Evolutionary conservation across 2,113 vertebrate species (phyloP), one percentile per base, ranked within the genome.

Genomic region (Menidia beryllina): DNA sequence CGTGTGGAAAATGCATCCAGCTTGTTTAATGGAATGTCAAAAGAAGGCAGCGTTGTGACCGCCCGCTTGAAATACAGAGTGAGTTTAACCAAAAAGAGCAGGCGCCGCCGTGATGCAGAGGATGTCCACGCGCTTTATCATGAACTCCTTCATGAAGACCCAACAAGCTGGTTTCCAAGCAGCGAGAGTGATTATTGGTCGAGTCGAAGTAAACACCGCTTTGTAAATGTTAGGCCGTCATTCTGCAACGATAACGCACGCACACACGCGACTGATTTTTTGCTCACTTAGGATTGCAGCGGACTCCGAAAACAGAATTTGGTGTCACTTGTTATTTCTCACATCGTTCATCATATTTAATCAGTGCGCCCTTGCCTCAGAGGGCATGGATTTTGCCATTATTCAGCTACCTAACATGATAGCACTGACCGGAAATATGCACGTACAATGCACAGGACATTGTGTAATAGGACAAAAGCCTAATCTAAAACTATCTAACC

Each of bases 1-100:
- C 34, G 24, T 8, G 51, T 75, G 65, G 61, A 86, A 79, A 74
- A 81, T 75, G 77, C 86, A 79, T 64, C 64, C 77, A 85, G 76
- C 79, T 63, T 63, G 72, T 90, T 90, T 91, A 91, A 91, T 90
- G 77, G 85, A 85, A 87, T 89, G 88, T 90, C 86, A 86, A 85
- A 84, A 89, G 88, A 89, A 84, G 74, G 64, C 83, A 84, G 83
- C 50, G 59, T 79, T 73, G 85, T 84, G 77, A 61, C 74, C 70
- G 66, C 75, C 70, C 79, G 73, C 86, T 86, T 84, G 83, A 89
- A 88, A 91, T 87, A 89, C 85, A 88, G 59, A 83, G 77, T 25
- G 30, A 84, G 67, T 90, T 91, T 84, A 82, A 87, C 77, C 76
- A 86, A 26, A 75, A 64, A 3, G 58, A 25, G 20, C 36, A 43